phyloP scores from a whole-genome alignment of 1,140 invertebrate species.

The Stegodyphus mimosarum region DNA sequence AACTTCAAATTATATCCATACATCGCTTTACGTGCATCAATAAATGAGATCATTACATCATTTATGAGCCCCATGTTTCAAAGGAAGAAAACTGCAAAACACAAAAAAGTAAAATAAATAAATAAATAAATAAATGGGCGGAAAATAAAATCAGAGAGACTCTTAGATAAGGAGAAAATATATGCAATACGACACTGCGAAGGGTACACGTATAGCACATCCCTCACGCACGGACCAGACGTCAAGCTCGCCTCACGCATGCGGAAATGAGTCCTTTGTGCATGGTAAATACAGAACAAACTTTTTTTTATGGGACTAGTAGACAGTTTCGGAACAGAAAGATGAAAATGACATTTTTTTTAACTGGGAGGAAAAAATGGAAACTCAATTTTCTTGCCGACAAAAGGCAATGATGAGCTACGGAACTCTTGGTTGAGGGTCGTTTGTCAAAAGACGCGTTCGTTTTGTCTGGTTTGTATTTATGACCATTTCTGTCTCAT shows the following conservation, averaged over 20 bases:
- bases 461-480: conserved; percentile 20
- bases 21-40: no score
- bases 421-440: conserved; percentile 7
- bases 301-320: conserved; percentile 4
- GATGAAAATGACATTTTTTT: conserved; percentile 30
- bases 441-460: conserved; percentile 27
- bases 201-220: conserved; percentile 1
- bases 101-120: no score
- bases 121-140: no score
- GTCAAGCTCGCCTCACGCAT: conserved; percentile 2
- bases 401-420: conserved; percentile 38
- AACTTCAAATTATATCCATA: no score
- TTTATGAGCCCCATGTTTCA: no score
- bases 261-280: conserved; percentile 43
- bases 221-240: conserved; percentile 21
- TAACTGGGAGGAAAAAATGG: neutral
- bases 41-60: no score
- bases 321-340: neutral
- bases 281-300: conserved; percentile 20
- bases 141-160: no score
- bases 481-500: conserved; percentile 8
- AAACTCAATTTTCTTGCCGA: conserved; percentile 43
- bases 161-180: no score
- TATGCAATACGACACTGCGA: no score
- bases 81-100: no score